Conservation (phyloP, 1,140 invertebrate species). For the Drosophila obscura region DNA sequence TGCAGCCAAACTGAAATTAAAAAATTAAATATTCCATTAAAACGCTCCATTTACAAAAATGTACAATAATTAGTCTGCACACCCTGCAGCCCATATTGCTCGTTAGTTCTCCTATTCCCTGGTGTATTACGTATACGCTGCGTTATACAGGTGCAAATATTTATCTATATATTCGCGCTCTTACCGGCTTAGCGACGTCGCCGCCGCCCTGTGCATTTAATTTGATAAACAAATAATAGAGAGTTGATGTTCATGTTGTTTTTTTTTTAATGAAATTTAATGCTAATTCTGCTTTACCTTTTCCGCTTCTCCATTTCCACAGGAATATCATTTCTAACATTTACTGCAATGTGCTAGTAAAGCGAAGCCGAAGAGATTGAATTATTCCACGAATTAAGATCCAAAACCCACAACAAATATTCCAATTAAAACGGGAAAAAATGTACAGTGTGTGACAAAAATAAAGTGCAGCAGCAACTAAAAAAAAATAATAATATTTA, state of each 20-base stretch:
- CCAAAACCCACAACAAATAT: constrained; percentile 25
- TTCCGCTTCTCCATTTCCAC: constrained; percentile 35
- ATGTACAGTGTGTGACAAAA: constrained; percentile 28
- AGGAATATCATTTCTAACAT: constrained; percentile 74
- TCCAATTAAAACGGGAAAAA: constrained; percentile 37
- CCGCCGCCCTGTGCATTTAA: constrained; percentile 33
- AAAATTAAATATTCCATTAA: not conserved
- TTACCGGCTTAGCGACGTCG: not conserved
- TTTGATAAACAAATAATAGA: constrained; percentile 33
- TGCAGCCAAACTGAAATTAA: constrained; percentile 2
- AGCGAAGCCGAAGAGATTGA: constrained; percentile 55
- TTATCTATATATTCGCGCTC: constrained; percentile 12
- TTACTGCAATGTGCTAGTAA: constrained; percentile 75
- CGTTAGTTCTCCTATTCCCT: too few species aligned
- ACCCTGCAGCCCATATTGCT: not conserved
- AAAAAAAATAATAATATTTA: constrained; percentile 1
- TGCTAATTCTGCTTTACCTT: constrained; percentile 7
- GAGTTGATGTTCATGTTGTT: constrained; percentile 31
- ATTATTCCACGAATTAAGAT: constrained; percentile 56
- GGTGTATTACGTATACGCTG: constrained; percentile 41
- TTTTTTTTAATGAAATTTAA: constrained; percentile 19
- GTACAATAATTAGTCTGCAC: not conserved
- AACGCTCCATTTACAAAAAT: too few species aligned
- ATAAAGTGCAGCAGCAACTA: too few species aligned
- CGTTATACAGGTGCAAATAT: constrained; percentile 41